These are phyloP conservation scores for Rapana venosa DNA, from an alignment of 2,888 invertebrate genomes.

Conservation along the genomic window DNA sequence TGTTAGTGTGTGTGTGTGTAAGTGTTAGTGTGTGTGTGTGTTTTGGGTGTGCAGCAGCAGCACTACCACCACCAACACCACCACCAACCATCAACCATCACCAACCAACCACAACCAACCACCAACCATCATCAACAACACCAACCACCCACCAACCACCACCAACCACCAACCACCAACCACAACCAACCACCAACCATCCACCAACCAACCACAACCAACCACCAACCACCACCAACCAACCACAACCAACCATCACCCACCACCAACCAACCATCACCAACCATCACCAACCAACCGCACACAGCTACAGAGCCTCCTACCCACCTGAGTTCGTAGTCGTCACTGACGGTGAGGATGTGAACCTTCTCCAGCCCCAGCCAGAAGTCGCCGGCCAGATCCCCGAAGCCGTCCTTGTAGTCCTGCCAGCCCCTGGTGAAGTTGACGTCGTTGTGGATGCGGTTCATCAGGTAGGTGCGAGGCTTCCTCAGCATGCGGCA, in stretches of 20 bases:
- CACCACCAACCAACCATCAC: neutral
- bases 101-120: no score
- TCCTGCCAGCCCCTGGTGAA: slow-evolving; percentile 52
- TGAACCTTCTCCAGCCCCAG: slow-evolving; percentile 56
- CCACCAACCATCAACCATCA: no score
- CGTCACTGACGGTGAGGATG: slow-evolving; percentile 40
- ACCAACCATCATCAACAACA: no score
- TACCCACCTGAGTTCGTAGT: slow-evolving; percentile 51
- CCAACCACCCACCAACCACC: no score
- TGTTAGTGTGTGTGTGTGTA: no score
- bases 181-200: no score
- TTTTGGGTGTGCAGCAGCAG: no score
- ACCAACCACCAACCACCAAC: no score
- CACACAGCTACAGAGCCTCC: no score
- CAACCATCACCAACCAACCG: neutral
- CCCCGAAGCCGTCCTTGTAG: slow-evolving; percentile 55
- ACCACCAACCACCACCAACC: neutral
- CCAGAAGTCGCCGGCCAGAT: slow-evolving; percentile 54
- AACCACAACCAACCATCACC: no score
- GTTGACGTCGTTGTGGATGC: slow-evolving; percentile 47
- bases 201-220: neutral
- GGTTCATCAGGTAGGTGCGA: slow-evolving; percentile 46
- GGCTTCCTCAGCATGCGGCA: slow-evolving; percentile 30
- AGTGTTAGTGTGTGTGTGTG: no score
- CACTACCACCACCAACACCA: no score